These are phyloP conservation scores for Sylvicapra grimmia DNA, from an alignment of 2,113 vertebrate species.

Conservation along the genomic window DNA sequence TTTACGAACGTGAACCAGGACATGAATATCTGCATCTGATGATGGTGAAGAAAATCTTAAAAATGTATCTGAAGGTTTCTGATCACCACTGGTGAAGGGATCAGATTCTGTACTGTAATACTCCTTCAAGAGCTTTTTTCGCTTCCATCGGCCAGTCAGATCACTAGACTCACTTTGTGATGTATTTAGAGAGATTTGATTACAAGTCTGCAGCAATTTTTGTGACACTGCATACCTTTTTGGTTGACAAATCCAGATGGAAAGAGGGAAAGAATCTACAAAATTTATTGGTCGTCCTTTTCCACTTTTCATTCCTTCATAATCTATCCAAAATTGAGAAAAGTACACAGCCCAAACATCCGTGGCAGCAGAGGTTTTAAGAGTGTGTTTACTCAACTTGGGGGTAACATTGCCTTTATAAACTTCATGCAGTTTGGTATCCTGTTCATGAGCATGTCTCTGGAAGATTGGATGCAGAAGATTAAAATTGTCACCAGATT, in stretches of 20 bases:
- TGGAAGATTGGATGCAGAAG: conserved; percentile 94
- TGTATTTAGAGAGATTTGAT: conserved; percentile 70
- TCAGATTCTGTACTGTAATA: conserved; percentile 87
- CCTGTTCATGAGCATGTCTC: conserved; percentile 94
- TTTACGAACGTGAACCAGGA: conserved; percentile 91
- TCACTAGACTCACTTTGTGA: conserved; percentile 87
- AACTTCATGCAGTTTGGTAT: conserved; percentile 93
- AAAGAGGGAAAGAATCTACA: conserved; percentile 95
- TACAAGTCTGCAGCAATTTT: conserved; percentile 75
- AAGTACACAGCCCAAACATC: conserved; percentile 96
- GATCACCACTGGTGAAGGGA: conserved; percentile 77
- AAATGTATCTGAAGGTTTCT: conserved; percentile 78
- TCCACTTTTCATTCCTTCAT: conserved; percentile 89
- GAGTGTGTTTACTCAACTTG: conserved; percentile 82
- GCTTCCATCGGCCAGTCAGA: conserved; percentile 84
- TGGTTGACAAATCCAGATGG: conserved; percentile 94
- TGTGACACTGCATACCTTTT: conserved; percentile 84
- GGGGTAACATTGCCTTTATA: conserved; percentile 89
- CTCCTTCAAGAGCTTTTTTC: conserved; percentile 91
- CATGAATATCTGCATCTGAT: conserved; percentile 86
- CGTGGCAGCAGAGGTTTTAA: conserved; percentile 89
- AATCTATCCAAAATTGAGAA: conserved; percentile 98
- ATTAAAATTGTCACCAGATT: conserved; percentile 81
- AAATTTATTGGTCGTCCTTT: conserved; percentile 91
- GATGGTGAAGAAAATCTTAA: conserved; percentile 63